A percentile compares a stretch with the other conserved stretches of the same genome.
These are phyloP conservation scores for Serripes groenlandicus DNA, from an alignment of 2,888 invertebrate species.

Conservation along the genomic window DNA sequence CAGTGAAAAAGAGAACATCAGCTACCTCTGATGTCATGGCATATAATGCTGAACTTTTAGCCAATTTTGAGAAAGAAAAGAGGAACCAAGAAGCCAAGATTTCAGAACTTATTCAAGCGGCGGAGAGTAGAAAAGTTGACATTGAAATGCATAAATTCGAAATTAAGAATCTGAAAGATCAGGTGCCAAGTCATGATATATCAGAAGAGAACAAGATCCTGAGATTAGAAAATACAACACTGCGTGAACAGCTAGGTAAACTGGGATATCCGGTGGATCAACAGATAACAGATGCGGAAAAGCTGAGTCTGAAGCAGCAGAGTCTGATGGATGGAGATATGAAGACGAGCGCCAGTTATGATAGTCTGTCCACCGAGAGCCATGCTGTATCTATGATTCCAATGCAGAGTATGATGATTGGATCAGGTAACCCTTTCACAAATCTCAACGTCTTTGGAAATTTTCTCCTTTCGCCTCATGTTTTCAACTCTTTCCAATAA, in stretches of 20 bases:
- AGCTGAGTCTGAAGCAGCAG: constrained; percentile 84
- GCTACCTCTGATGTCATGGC: constrained; percentile 85
- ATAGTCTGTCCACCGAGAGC: constrained; percentile 80
- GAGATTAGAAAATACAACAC: constrained; percentile 84
- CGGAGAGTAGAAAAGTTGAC: constrained; percentile 87
- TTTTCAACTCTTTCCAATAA: too few relatives aligned
- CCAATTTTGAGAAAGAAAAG: constrained; percentile 86
- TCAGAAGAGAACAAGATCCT: constrained; percentile 84
- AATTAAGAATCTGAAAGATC: constrained; percentile 85
- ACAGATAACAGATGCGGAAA: constrained; percentile 86
- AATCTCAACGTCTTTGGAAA: too few relatives aligned
- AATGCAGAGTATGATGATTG: constrained; percentile 53
- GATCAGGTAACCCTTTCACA: constrained; percentile 47
- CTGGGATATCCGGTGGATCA: constrained; percentile 86
- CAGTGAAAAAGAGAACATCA: constrained; percentile 80
- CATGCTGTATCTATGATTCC: constrained; percentile 53
- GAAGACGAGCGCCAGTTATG: constrained; percentile 79
- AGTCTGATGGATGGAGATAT: constrained; percentile 45
- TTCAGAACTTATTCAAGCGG: constrained; percentile 86
- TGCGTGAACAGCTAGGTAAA: constrained; percentile 85
- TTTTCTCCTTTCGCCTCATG: too few relatives aligned
- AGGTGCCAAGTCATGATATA: constrained; percentile 74
- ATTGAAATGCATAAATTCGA: constrained; percentile 87
- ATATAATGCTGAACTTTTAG: constrained; percentile 86
- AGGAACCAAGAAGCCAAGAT: constrained; percentile 86